A percentile compares a stretch with the other conserved stretches of the same genome.
phyloP scores from a whole-genome alignment of 2,888 invertebrate genomes.

The Xanthorhoe spadicearia region DNA sequence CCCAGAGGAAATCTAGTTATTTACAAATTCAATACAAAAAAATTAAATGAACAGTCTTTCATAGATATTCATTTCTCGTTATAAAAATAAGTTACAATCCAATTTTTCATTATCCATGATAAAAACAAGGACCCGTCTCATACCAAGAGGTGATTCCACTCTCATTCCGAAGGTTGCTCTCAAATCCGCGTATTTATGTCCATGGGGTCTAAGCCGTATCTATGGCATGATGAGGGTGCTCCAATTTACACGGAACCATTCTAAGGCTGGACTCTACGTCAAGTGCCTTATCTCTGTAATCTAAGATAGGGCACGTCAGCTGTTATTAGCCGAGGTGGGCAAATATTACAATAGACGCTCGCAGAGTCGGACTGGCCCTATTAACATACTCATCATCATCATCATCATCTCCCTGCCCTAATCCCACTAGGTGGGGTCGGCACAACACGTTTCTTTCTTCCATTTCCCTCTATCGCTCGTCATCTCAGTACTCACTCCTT shows the following conservation, averaged over 20 bases:
- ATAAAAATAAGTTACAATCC: no score
- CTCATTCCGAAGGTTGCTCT: neutral
- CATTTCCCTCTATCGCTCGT: no score
- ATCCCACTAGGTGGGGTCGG: no score
- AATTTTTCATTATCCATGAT: neutral
- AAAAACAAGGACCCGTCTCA: neutral
- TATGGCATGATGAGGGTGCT: neutral
- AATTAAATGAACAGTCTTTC: no score
- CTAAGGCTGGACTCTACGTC: neutral
- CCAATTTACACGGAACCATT: slow-evolving; percentile 6
- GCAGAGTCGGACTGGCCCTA: neutral
- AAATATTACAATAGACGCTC: slow-evolving; percentile 15
- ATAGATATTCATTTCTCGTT: no score
- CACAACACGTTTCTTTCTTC: no score
- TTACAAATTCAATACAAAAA: neutral
- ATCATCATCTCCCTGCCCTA: no score
- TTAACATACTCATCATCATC: no score
- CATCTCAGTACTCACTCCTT: no score
- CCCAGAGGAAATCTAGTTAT: neutral
- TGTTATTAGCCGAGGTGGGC: slow-evolving; percentile 17
- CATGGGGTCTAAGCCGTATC: neutral
- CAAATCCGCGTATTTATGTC: neutral
- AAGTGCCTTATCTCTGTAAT: slow-evolving; percentile 21
- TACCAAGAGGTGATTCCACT: no score
- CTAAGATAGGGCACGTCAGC: slow-evolving; percentile 20